Evolutionary conservation across 2,888 invertebrate genomes (phyloP), one percentile per base, ranked within the genome.

Genomic region (Emmelina monodactyla): DNA sequence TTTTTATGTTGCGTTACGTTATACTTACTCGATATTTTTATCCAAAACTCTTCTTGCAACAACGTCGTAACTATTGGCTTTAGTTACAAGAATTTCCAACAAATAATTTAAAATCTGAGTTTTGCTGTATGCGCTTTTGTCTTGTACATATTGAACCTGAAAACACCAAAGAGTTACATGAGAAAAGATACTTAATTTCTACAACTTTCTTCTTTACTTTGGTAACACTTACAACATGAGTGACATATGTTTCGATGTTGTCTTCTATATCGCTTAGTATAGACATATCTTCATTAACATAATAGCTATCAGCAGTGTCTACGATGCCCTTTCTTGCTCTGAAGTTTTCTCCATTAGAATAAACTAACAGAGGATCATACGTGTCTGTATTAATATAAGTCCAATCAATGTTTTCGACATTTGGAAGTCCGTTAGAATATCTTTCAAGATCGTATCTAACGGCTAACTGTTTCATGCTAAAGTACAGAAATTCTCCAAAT

Each of bases 361-460:
- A 83, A 40, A 83, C 71, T 45, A 88, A 57, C 55, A 81, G 79
- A 7, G 88, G 84, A 51, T 85, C 75, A 46, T 84, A 88, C 19
- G 83, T 80, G 32, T 70, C 62, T 35, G 70, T 56, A 33, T 82
- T 56, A 22, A 76, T 61, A 22, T 66, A 51, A 50, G 78, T 59
- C 78, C 79, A 85, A 46, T 80, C 69, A 42, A 86, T 67, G 16
- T 72, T 66, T 11, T 82, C 75, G 43, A 87, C 65, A 38, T 83
- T 82, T 5, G 82, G 82, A 35, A 88, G 53, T 14, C 82, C 84
- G 54, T 88, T 84, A n/a, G 88, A 83, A 45, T 88, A 75, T 52
- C 89, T 84, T 59, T 89, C 89, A 49, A 88, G 66, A 51, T 87
- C 83, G 68, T 88, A 89, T 51, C 88, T 84, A 28, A 87, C 83